A percentile compares a stretch with the other conserved stretches of the same genome.
Conservation (phyloP, 1,140 invertebrate genomes). For the Camponotus floridanus region DNA sequence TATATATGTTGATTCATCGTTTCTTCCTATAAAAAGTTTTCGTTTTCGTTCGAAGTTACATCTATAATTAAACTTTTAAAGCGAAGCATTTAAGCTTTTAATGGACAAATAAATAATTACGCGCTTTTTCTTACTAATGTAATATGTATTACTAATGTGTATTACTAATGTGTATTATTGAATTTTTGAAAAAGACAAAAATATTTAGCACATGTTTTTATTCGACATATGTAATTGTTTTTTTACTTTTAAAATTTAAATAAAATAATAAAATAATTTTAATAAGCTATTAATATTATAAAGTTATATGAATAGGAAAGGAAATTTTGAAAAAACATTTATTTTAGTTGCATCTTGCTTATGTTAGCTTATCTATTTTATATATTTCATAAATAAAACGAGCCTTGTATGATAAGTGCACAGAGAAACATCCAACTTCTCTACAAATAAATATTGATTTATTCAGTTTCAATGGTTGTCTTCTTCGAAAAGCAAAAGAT, state of each 20-base stretch:
- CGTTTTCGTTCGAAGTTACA: neutral
- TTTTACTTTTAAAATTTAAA: neutral
- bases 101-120: neutral
- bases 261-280: neutral
- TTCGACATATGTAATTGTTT: neutral
- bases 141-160: too few species aligned
- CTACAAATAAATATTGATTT: neutral
- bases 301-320: neutral
- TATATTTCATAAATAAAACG: neutral
- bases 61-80: conserved; percentile 1
- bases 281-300: neutral
- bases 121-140: neutral
- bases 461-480: neutral
- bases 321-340: neutral
- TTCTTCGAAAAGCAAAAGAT: neutral
- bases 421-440: conserved; percentile 5
- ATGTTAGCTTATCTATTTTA: neutral
- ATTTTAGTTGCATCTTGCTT: neutral
- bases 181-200: conserved; percentile 21
- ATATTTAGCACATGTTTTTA: neutral
- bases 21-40: neutral
- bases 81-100: neutral
- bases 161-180: neutral
- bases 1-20: neutral
- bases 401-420: neutral